Conservation (phyloP, 1,140 invertebrate genomes). For the Nephila pilipes region DNA sequence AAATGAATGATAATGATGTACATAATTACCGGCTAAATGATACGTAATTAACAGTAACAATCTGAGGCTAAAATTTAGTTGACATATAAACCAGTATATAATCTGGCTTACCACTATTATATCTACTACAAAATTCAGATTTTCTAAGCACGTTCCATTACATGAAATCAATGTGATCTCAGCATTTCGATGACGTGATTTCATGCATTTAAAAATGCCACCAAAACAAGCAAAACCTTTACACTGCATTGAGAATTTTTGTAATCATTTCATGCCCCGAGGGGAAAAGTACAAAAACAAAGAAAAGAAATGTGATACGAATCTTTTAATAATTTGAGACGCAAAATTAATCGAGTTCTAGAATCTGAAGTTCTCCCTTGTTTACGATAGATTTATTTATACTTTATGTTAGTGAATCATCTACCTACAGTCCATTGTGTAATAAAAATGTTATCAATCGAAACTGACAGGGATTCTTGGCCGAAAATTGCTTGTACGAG, state of each 20-base stretch:
- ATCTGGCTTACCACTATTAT: no score
- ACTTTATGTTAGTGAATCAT: background rate
- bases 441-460: background rate
- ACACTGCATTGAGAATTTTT: background rate
- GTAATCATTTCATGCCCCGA: background rate
- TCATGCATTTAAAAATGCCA: background rate
- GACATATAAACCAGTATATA: no score
- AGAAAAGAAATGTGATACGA: background rate
- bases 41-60: no score
- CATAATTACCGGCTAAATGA: no score
- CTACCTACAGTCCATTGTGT: background rate
- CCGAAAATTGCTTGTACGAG: background rate
- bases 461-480: background rate
- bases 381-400: background rate
- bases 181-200: background rate
- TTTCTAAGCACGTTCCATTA: no score
- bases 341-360: background rate
- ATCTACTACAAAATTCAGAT: no score
- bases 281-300: background rate
- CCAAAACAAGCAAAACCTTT: background rate
- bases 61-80: no score
- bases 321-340: background rate
- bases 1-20: no score
- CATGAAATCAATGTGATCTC: background rate
- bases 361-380: background rate